Percentiles rank a stretch among this genome's conserved stretches.
phyloP scores from a whole-genome alignment of 2,113 vertebrate species.

The Bubo bubo region DNA sequence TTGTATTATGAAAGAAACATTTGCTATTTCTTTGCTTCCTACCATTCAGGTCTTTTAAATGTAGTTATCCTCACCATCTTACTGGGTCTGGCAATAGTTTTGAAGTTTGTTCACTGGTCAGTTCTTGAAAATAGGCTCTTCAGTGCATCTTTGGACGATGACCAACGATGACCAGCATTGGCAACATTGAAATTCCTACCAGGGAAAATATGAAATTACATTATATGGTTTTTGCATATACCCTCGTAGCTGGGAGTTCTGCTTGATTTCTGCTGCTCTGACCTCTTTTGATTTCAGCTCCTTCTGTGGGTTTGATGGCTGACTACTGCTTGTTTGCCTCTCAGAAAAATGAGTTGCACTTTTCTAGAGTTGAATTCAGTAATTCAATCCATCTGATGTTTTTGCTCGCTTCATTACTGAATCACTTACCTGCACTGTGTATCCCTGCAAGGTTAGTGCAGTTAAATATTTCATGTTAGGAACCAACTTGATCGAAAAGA shows the following conservation, averaged over 20 bases:
- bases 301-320: slow-evolving; percentile 23
- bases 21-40: slow-evolving; percentile 62
- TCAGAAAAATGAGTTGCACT: neutral
- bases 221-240: neutral
- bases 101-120: slow-evolving; percentile 55
- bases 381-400: neutral
- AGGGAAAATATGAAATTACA: neutral
- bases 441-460: neutral
- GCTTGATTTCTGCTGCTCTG: slow-evolving; percentile 40
- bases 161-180: neutral
- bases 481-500: neutral
- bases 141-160: neutral
- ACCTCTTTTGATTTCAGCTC: slow-evolving; percentile 35
- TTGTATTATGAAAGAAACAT: slow-evolving; percentile 42
- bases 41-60: slow-evolving; percentile 66
- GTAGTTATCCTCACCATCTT: slow-evolving; percentile 76
- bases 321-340: neutral
- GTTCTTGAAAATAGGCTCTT: slow-evolving; percentile 44
- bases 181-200: neutral
- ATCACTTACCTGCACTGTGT: neutral
- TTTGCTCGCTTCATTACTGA: neutral
- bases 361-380: neutral
- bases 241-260: slow-evolving; percentile 13
- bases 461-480: neutral
- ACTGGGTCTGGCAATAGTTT: slow-evolving; percentile 66